Conservation (phyloP, 2,888 invertebrate genomes). For the Plebejus melissa region DNA sequence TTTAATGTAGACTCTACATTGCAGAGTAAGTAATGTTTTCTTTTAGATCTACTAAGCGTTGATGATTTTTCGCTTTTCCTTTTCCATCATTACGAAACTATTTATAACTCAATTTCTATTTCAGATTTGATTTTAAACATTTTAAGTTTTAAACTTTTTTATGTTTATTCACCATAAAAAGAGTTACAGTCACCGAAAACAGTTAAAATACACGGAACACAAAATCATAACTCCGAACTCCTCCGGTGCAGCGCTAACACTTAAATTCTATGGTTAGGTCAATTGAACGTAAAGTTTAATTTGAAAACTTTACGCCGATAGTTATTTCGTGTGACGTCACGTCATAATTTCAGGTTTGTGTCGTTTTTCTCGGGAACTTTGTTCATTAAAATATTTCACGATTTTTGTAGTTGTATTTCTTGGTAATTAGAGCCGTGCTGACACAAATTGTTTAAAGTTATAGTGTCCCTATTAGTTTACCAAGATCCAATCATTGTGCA, state of each 20-base stretch:
- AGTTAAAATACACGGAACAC: neutral
- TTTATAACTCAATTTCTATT: too few relatives aligned
- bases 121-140: too few relatives aligned
- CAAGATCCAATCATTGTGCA: neutral
- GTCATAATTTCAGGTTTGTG: conserved; percentile 37
- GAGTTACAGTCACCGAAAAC: neutral
- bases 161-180: neutral
- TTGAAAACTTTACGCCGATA: conserved; percentile 46
- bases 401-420: neutral
- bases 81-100: too few relatives aligned
- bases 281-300: conserved; percentile 45
- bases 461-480: neutral
- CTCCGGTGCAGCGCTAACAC: conserved; percentile 27
- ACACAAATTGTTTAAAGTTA: neutral
- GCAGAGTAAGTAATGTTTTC: neutral
- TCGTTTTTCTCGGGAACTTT: conserved; percentile 33
- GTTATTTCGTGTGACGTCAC: conserved; percentile 45
- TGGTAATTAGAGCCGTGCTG: neutral
- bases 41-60: neutral
- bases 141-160: too few relatives aligned
- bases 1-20: neutral
- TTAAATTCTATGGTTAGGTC: conserved; percentile 36
- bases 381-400: conserved; percentile 21
- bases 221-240: conserved; percentile 9
- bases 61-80: too few relatives aligned